These are phyloP conservation scores for Lynx canadensis DNA, from an alignment of 2,113 vertebrate genomes.

Conservation along the genomic window DNA sequence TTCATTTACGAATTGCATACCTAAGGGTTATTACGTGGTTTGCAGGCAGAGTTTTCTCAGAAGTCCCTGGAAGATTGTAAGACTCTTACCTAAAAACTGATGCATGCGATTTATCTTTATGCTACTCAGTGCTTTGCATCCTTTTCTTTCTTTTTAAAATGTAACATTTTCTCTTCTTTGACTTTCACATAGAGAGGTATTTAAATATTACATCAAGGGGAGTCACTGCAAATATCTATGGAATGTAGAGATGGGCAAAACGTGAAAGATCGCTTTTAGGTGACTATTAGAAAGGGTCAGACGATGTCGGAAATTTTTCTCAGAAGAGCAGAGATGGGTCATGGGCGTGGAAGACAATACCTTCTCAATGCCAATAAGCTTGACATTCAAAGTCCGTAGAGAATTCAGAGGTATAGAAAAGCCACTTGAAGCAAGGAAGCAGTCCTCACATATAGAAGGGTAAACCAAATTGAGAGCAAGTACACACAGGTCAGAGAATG, in stretches of 20 bases:
- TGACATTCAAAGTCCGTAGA: neutral
- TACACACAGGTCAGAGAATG: neutral
- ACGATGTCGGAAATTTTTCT: neutral
- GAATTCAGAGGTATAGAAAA: neutral
- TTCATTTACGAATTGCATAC: neutral
- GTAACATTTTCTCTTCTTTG: neutral
- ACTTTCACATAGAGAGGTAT: neutral
- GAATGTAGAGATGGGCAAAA: neutral
- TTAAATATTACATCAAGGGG: neutral
- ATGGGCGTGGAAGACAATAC: neutral
- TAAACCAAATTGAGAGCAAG: neutral
- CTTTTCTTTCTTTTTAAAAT: neutral
- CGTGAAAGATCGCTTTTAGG: neutral
- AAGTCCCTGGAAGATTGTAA: neutral
- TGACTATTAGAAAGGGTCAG: neutral
- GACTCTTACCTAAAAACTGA: neutral
- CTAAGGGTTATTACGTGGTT: neutral
- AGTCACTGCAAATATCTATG: neutral
- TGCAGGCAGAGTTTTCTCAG: neutral
- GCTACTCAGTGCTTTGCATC: neutral
- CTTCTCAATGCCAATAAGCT: neutral
- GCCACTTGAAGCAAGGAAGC: neutral
- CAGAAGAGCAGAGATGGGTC: neutral
- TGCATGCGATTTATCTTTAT: neutral
- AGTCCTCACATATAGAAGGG: neutral